Conservation (phyloP, 1,140 invertebrate genomes). For the Drosophila bocki region DNA sequence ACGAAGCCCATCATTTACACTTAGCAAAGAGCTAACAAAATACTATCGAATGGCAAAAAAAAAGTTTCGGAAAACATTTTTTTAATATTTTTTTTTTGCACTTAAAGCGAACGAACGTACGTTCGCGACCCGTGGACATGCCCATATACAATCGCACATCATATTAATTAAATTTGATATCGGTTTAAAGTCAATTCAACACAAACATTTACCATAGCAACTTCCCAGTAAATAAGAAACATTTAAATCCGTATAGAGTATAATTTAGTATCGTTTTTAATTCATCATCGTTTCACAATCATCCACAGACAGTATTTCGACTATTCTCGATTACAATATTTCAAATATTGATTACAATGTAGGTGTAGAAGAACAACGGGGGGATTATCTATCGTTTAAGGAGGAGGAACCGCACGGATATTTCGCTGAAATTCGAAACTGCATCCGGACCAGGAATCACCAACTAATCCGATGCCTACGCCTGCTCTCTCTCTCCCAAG, state of each 20-base stretch:
- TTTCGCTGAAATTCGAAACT: constrained; percentile 72
- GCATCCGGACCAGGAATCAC: constrained; percentile 14
- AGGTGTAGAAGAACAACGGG: constrained; percentile 54
- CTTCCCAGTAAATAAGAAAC: background rate
- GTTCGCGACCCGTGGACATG: too few relatives aligned
- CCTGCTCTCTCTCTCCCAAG: constrained; percentile 69
- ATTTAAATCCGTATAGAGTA: constrained; percentile 31
- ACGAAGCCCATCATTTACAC: too few relatives aligned
- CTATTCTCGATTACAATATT: constrained; percentile 80
- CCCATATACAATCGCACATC: background rate
- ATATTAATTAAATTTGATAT: background rate
- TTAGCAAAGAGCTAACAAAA: too few relatives aligned
- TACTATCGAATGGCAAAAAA: too few relatives aligned
- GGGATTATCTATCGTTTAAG: constrained; percentile 38
- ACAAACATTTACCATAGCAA: background rate
- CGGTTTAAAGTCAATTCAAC: background rate
- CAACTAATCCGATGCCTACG: constrained; percentile 14
- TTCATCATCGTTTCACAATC: constrained; percentile 81
- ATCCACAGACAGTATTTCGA: constrained; percentile 76
- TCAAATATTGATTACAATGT: constrained; percentile 71
- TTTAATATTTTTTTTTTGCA: too few relatives aligned
- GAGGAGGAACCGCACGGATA: constrained; percentile 16
- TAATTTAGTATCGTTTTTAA: constrained; percentile 82
- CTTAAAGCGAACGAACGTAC: too few relatives aligned
- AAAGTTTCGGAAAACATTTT: too few relatives aligned